phyloP scores from a whole-genome alignment of 1,140 invertebrate species.

The Gonioctena quinquepunctata region DNA sequence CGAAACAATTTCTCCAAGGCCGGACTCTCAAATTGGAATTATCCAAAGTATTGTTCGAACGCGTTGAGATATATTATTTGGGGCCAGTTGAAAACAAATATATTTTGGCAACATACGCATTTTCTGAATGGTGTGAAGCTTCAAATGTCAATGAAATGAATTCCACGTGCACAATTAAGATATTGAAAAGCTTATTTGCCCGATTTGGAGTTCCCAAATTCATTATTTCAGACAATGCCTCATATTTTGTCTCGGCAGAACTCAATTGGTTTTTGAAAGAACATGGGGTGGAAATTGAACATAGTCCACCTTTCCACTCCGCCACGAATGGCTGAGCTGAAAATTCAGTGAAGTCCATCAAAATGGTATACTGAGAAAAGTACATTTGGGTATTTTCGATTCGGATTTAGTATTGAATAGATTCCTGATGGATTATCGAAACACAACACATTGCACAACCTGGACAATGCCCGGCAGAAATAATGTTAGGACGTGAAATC shows the following conservation, averaged over 20 bases:
- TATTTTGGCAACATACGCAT: neutral
- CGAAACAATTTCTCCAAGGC: neutral
- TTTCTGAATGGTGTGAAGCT: neutral
- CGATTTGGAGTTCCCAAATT: neutral
- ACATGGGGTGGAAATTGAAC: neutral
- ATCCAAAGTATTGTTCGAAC: too few relatives aligned
- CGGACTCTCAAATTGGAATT: neutral
- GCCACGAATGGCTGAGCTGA: neutral
- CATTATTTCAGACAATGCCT: neutral
- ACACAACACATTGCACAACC: neutral
- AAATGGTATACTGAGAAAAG: neutral
- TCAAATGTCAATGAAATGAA: neutral
- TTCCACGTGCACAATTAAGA: neutral
- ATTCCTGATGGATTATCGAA: neutral
- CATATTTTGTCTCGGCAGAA: neutral
- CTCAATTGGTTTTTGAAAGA: neutral
- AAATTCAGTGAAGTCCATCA: too few relatives aligned
- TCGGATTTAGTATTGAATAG: neutral
- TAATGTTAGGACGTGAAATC: too few relatives aligned
- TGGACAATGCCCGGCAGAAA: neutral
- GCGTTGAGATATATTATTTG: neutral
- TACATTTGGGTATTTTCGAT: neutral
- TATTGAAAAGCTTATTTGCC: too few relatives aligned
- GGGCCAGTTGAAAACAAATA: neutral
- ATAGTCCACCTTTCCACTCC: neutral